Percentiles rank a stretch among this genome's conserved stretches.
Evolutionary conservation across 2,113 vertebrate genomes (phyloP).

Genomic region (Callopanchax toddi): DNA sequence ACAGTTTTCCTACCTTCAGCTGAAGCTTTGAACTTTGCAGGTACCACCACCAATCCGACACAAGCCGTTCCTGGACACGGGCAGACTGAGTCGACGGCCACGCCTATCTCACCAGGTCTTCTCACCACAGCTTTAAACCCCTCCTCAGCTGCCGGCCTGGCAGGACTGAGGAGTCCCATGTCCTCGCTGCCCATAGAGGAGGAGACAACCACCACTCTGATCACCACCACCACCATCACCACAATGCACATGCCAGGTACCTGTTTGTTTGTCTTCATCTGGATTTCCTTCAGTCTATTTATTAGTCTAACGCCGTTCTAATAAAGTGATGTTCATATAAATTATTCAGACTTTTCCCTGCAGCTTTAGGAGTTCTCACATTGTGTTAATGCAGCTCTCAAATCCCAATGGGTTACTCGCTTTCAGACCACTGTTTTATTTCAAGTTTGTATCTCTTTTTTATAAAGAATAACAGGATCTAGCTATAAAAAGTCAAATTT

Average conservation of each 20-base stretch:
- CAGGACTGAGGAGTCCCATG: constrained; percentile 63
- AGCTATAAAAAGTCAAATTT: too few relatives aligned
- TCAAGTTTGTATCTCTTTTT: too few relatives aligned
- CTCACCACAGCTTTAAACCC: constrained; percentile 81
- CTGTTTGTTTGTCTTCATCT: background rate
- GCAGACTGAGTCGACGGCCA: constrained; percentile 64
- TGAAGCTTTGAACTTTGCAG: constrained; percentile 57
- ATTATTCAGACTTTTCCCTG: too few relatives aligned
- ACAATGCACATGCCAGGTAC: constrained; percentile 90
- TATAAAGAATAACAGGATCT: too few relatives aligned
- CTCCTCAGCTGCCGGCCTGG: constrained; percentile 66
- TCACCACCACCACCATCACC: constrained; percentile 91
- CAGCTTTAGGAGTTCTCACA: too few relatives aligned
- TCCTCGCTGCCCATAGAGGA: constrained; percentile 82
- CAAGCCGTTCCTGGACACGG: constrained; percentile 74
- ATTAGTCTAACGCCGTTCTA: too few relatives aligned
- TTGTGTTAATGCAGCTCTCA: too few relatives aligned
- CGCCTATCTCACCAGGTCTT: constrained; percentile 79
- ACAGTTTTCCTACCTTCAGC: too few relatives aligned
- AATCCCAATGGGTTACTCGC: too few relatives aligned
- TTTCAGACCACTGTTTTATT: too few relatives aligned
- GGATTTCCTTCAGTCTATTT: background rate
- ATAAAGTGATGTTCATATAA: too few relatives aligned
- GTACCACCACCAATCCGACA: constrained; percentile 80
- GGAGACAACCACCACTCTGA: constrained; percentile 92